Evolutionary conservation across 1,140 invertebrate genomes (phyloP).

Genomic region (Diprion similis): DNA sequence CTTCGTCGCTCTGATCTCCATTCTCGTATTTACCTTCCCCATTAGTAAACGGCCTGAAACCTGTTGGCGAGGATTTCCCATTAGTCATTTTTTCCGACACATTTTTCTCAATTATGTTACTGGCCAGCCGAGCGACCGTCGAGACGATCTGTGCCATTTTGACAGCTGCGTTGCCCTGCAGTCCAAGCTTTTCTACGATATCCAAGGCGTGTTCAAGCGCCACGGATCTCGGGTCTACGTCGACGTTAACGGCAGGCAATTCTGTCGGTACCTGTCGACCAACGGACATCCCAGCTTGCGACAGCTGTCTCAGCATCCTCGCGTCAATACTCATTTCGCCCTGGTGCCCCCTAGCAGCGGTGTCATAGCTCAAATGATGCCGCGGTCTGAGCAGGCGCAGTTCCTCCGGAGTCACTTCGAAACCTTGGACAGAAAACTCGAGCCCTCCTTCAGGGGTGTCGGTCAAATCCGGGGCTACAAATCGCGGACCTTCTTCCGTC

Average conservation of each 20-base stretch:
- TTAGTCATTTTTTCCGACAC: constrained; percentile 34
- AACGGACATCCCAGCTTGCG: constrained; percentile 73
- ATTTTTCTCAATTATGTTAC: constrained; percentile 50
- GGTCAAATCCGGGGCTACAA: constrained; percentile 73
- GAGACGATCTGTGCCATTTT: constrained; percentile 60
- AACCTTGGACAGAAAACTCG: constrained; percentile 78
- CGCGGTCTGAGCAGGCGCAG: constrained; percentile 68
- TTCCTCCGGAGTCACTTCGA: constrained; percentile 76
- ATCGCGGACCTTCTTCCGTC: constrained; percentile 73
- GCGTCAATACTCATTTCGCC: constrained; percentile 72
- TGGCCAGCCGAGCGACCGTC: constrained; percentile 53
- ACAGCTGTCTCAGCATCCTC: constrained; percentile 72
- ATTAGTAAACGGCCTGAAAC: constrained; percentile 32
- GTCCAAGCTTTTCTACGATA: constrained; percentile 55
- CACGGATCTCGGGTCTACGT: constrained; percentile 64
- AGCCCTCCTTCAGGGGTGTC: constrained; percentile 70
- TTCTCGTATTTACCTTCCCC: constrained; percentile 38
- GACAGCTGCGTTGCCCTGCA: constrained; percentile 52
- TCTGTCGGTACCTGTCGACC: constrained; percentile 70
- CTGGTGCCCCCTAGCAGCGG: constrained; percentile 61
- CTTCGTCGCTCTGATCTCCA: constrained; percentile 48
- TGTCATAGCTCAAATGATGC: constrained; percentile 57
- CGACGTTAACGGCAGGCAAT: constrained; percentile 68
- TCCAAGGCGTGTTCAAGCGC: constrained; percentile 56
- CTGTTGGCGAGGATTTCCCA: constrained; percentile 34